Evolutionary conservation across 2,797 vertebrate species (phyloP).

Genomic region (Thripadectes ignobilis): DNA sequence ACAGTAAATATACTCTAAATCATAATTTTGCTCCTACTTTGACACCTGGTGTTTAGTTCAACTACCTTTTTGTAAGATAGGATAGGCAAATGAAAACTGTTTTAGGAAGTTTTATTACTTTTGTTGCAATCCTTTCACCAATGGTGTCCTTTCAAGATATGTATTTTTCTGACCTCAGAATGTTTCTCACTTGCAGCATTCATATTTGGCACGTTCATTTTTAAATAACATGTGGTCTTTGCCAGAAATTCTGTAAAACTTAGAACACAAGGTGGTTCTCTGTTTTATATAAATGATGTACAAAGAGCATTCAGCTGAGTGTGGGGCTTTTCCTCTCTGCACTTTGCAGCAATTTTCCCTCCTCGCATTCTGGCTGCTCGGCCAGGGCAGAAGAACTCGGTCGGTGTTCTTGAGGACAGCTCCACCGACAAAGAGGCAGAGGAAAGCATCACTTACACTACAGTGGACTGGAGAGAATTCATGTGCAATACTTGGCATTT

Average conservation of each 20-base stretch:
- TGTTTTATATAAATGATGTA: background rate
- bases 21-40: background rate
- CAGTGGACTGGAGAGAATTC: constrained; percentile 98
- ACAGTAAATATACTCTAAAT: background rate
- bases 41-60: background rate
- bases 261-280: background rate
- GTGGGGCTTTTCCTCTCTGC: background rate
- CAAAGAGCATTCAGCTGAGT: background rate
- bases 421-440: constrained; percentile 84
- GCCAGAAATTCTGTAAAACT: background rate
- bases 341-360: constrained; percentile 87
- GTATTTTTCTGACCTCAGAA: background rate
- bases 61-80: background rate
- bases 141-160: background rate
- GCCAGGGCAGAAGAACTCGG: constrained; percentile 92
- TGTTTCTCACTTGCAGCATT: background rate
- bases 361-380: constrained; percentile 88
- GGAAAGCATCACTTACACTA: constrained; percentile 89
- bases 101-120: background rate
- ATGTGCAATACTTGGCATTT: constrained; percentile 99
- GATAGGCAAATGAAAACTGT: background rate
- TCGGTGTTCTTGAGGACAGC: constrained; percentile 84
- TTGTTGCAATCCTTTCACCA: background rate
- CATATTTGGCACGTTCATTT: background rate
- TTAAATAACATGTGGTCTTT: background rate